Conservation (phyloP, 1,140 invertebrate genomes). For the Leptinotarsa lineolata region DNA sequence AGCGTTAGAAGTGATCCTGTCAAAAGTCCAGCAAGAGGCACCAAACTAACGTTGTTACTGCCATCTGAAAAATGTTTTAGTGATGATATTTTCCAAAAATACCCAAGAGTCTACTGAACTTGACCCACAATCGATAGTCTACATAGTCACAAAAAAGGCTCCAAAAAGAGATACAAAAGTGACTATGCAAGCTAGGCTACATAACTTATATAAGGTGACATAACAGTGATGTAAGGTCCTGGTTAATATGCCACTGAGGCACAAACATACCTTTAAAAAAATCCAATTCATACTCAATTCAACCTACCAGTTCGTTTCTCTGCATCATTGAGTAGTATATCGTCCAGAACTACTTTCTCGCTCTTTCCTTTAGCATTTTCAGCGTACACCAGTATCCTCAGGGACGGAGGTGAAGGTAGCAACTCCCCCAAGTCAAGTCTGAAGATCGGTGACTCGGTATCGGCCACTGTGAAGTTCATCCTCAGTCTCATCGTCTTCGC, state of each 20-base stretch:
- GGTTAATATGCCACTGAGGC: no score
- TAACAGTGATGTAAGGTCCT: no score
- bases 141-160: no score
- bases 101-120: no score
- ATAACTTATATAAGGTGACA: no score
- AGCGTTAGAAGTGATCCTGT: slow-evolving; percentile 66
- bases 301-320: slow-evolving; percentile 80
- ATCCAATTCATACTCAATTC: no score
- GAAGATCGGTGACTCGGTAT: slow-evolving; percentile 67
- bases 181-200: no score
- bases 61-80: slow-evolving; percentile 57
- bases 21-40: slow-evolving; percentile 65
- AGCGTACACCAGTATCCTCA: slow-evolving; percentile 80
- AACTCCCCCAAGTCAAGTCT: slow-evolving; percentile 62
- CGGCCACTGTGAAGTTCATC: slow-evolving; percentile 60
- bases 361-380: slow-evolving; percentile 86
- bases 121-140: no score
- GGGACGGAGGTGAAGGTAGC: slow-evolving; percentile 58
- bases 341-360: slow-evolving; percentile 78
- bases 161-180: no score
- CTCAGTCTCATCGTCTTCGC: slow-evolving; percentile 70
- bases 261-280: no score
- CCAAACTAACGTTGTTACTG: slow-evolving; percentile 62
- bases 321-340: slow-evolving; percentile 83
- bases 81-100: no score